These are phyloP conservation scores for Micromussa lordhowensis DNA, from an alignment of 92 coral and sea anemone species.

Conservation along the genomic window DNA sequence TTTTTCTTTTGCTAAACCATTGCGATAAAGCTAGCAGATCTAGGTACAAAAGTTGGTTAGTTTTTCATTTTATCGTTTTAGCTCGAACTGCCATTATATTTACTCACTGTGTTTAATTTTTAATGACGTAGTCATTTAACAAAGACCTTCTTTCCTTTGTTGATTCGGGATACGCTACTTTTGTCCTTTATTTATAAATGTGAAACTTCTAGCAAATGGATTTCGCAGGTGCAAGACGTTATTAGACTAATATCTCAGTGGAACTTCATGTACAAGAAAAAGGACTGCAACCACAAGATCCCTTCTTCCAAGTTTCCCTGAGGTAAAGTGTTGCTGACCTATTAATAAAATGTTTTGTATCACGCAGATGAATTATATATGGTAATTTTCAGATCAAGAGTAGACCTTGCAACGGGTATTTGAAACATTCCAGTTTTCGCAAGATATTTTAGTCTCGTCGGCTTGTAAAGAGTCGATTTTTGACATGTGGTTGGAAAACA, in stretches of 20 bases:
- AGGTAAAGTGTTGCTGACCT: neutral
- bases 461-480: neutral
- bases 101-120: constrained; percentile 8
- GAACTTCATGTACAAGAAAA: neutral
- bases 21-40: neutral
- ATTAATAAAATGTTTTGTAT: neutral
- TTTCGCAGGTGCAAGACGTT: neutral
- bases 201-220: neutral
- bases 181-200: neutral
- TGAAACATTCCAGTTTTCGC: neutral
- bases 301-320: neutral
- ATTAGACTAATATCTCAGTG: neutral
- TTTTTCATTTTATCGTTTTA: neutral
- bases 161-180: neutral
- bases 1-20: neutral
- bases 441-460: neutral
- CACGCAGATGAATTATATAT: neutral
- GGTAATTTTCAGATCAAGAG: neutral
- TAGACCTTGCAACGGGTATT: neutral
- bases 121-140: constrained; percentile 16
- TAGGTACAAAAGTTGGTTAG: neutral
- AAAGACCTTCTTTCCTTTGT: neutral
- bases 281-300: too few species aligned
- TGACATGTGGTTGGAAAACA: too few species aligned
- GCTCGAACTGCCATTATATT: neutral